Evolutionary conservation across 1,140 invertebrate species (phyloP).

Genomic region (Teleopsis dalmanni): DNA sequence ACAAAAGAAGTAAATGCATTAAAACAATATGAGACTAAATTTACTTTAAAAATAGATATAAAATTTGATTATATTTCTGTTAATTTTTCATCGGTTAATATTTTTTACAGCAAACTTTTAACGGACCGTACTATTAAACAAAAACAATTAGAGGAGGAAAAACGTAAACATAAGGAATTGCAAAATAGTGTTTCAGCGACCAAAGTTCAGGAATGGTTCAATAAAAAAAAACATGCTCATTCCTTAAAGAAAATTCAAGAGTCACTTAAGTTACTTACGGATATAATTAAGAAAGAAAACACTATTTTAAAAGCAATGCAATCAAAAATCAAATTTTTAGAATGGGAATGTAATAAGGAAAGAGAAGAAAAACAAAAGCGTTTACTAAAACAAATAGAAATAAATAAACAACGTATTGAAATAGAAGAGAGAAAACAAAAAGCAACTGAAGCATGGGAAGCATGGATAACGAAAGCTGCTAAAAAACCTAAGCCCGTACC

Average conservation of each 20-base stretch:
- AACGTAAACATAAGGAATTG: conserved; percentile 9
- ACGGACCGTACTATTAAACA: conserved; percentile 8
- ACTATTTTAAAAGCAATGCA: background rate
- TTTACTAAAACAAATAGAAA: conserved; percentile 5
- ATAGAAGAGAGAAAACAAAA: conserved; percentile 11
- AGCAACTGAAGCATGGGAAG: conserved; percentile 13
- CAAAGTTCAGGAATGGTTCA: conserved; percentile 13
- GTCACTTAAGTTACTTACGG: too few relatives aligned
- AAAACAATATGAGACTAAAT: too few relatives aligned
- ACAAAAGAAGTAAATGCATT: background rate
- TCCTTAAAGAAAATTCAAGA: too few relatives aligned
- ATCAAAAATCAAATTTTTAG: conserved; percentile 6
- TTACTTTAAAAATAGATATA: too few relatives aligned
- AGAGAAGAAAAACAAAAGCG: conserved; percentile 11
- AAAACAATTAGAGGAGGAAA: conserved; percentile 5
- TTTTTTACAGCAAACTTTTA: conserved; percentile 9
- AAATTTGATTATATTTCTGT: background rate
- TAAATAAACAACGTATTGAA: background rate
- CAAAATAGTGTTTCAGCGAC: conserved; percentile 10
- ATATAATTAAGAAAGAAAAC: too few relatives aligned
- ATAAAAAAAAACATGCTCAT: conserved; percentile 6
- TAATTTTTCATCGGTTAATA: background rate
- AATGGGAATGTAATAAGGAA: conserved; percentile 12
- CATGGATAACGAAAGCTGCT: conserved; percentile 13
- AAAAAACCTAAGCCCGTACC: conserved; percentile 21